Evolutionary conservation across 1,140 invertebrate genomes (phyloP).

Genomic region (Achatina immaculata): DNA sequence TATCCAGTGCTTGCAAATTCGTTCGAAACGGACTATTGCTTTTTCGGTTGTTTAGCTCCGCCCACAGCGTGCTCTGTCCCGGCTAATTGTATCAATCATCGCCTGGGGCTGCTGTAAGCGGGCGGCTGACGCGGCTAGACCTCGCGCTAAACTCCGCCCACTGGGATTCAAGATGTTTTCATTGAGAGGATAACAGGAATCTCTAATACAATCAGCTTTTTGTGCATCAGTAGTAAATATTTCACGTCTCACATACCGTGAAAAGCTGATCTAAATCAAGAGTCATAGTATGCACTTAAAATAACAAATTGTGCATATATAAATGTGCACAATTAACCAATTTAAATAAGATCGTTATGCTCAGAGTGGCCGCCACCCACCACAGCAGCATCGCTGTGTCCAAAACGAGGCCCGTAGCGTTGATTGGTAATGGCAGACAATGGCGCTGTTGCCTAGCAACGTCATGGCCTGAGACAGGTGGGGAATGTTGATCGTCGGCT

Average conservation of each 20-base stretch:
- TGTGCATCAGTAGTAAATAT: no score
- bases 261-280: background rate
- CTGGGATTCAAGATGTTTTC: background rate
- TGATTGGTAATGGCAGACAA: slow-evolving; percentile 22
- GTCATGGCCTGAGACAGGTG: background rate
- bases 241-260: no score
- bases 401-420: slow-evolving; percentile 21
- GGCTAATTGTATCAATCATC: slow-evolving; percentile 3
- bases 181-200: no score
- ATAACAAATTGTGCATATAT: background rate
- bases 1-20: no score
- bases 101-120: background rate
- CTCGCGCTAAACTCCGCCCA: background rate
- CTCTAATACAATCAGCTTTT: no score
- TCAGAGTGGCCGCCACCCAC: background rate
- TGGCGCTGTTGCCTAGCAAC: slow-evolving; percentile 21
- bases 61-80: background rate
- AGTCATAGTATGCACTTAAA: background rate
- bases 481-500: slow-evolving; percentile 6
- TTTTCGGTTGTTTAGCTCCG: background rate
- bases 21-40: background rate
- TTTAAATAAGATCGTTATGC: background rate
- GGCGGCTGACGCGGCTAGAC: background rate
- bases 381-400: background rate
- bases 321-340: background rate